Evolutionary conservation across 2,113 vertebrate genomes (phyloP), one percentile per base, ranked within the genome.

Genomic region (Mormyrus lacerda): DNA sequence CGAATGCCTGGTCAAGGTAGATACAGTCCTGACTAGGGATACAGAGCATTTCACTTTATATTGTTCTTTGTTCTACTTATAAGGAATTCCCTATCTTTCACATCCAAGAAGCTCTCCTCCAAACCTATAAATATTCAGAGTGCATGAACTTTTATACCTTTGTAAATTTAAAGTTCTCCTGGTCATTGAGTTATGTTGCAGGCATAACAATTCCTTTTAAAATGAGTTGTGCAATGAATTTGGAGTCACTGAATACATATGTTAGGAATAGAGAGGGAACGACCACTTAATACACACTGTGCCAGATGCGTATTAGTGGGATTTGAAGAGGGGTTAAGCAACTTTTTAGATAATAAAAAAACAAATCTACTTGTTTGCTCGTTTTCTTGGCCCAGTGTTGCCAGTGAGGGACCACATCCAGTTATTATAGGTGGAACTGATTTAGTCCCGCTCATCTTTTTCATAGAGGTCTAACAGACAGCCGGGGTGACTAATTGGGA

Each of bases 41-140:
- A 89, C 88, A 89, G 51, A 89, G 86, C 83, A 82, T 88, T 50
- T n/a, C 39, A 45, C 73, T 50, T 44, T 55, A 11, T 87, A 31
- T 55, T 55, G 13, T 87, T 50, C 44, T 85, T 87, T 87, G 50
- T 31, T 87, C n/a, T 35, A 53, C 47, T 35, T 53, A 27, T 39
- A 87, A 87, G 15, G 85, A 87, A 87, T 87, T 87, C 48, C 73
- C 48, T 39, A 42, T 53, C 10, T 47, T 45, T 84, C 44, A 84
- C 42, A 84, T 45, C 42, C 82, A 84, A 84, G 82, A 84, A 84
- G 44, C 39, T 47, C 44, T 84, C 17, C 73, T 79, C 73, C 73
- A 42, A 85, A 50, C 44, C 83, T 85, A 85, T 86, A 53, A 87
- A 87, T 87, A 87, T 53, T 55, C 48, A 53, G 50, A 55, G 50